These are phyloP conservation scores for Solenopsis fugax DNA, from an alignment of 1,140 invertebrate genomes.

Conservation along the genomic window DNA sequence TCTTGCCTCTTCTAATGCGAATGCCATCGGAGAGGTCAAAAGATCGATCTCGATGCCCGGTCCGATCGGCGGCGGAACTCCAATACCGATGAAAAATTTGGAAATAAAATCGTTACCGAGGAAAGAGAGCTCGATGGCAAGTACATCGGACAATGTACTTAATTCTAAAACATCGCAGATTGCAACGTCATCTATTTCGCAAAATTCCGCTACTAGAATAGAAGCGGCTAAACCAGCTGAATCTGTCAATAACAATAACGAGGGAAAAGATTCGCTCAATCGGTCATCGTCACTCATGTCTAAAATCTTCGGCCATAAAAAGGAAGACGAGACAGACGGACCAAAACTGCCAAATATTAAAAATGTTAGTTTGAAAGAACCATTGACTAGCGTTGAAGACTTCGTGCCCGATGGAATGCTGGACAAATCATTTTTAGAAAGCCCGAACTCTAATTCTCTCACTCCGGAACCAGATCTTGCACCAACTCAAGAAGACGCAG, in stretches of 20 bases:
- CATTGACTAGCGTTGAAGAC: slow-evolving; percentile 91
- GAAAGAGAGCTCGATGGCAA: slow-evolving; percentile 72
- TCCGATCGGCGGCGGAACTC: slow-evolving; percentile 85
- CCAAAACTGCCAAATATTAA: slow-evolving; percentile 66
- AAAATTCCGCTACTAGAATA: slow-evolving; percentile 57
- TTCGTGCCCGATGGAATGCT: slow-evolving; percentile 94
- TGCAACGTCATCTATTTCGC: slow-evolving; percentile 13
- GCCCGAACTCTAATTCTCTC: slow-evolving; percentile 64
- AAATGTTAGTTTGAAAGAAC: slow-evolving; percentile 66
- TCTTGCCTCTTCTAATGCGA: slow-evolving; percentile 70
- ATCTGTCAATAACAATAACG: slow-evolving; percentile 62
- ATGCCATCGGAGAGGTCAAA: slow-evolving; percentile 69
- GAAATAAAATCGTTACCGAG: slow-evolving; percentile 78
- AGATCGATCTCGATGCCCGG: slow-evolving; percentile 80
- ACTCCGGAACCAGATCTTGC: slow-evolving; percentile 70
- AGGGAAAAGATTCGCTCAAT: slow-evolving; percentile 73
- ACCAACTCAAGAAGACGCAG: slow-evolving; percentile 83
- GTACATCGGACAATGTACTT: slow-evolving; percentile 53
- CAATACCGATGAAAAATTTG: slow-evolving; percentile 84
- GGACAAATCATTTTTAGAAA: slow-evolving; percentile 93
- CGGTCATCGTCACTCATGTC: slow-evolving; percentile 83
- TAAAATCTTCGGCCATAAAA: slow-evolving; percentile 84
- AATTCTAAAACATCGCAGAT: slow-evolving; percentile 62
- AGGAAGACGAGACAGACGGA: slow-evolving; percentile 78
- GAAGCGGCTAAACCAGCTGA: slow-evolving; percentile 63